These are phyloP conservation scores for Rhyacophila brunnea DNA, from an alignment of 1,140 invertebrate species.

Conservation along the genomic window DNA sequence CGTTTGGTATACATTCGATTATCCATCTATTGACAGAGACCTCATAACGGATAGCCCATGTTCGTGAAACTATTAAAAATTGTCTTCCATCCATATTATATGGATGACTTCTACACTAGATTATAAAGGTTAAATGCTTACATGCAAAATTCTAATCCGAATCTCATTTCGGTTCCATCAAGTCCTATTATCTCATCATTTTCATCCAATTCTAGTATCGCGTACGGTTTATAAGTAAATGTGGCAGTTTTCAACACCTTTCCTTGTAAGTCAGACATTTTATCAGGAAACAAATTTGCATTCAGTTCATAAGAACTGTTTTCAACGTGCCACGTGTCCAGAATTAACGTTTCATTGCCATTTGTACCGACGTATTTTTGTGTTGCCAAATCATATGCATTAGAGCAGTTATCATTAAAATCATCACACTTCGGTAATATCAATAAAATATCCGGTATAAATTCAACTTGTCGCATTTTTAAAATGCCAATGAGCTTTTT, in stretches of 20 bases:
- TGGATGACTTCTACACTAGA: no score
- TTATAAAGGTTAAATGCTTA: no score
- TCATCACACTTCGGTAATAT: conserved; percentile 18
- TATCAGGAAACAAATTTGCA: conserved; percentile 36
- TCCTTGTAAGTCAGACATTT: conserved; percentile 33
- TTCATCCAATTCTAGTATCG: conserved; percentile 31
- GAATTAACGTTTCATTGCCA: conserved; percentile 12
- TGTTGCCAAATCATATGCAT: conserved; percentile 21
- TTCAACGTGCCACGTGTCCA: conserved; percentile 20
- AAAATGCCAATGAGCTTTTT: conserved; percentile 17
- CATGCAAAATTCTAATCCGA: conserved; percentile 40
- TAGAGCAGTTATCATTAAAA: conserved; percentile 1
- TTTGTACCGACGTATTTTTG: conserved; percentile 21
- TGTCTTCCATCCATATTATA: no score
- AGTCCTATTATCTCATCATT: conserved; percentile 22
- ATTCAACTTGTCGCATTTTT: conserved; percentile 5
- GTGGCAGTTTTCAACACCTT: conserved; percentile 31
- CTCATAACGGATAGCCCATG: no score
- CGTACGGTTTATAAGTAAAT: conserved; percentile 38
- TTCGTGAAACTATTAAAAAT: no score
- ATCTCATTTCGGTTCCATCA: conserved; percentile 48
- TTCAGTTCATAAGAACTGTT: conserved; percentile 14
- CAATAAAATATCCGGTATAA: conserved; percentile 25
- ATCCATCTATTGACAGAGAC: no score
- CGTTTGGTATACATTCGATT: no score